Evolutionary conservation across 2,888 invertebrate genomes (phyloP).

Genomic region (Chymomyza amoena): DNA sequence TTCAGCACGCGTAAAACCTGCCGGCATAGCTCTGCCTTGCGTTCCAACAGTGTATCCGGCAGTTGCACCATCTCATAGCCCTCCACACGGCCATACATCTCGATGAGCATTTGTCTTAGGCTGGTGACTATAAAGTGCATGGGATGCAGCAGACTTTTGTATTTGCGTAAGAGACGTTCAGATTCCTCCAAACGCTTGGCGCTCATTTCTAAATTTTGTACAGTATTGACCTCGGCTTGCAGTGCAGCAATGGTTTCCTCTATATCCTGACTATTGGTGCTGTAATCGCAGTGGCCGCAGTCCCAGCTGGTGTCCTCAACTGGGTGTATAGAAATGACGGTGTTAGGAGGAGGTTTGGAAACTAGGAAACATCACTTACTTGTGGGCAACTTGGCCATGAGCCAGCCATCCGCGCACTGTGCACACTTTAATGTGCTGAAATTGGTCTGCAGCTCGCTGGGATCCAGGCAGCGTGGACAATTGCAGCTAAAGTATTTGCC

Average conservation of each 20-base stretch:
- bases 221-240: slow-evolving; percentile 84
- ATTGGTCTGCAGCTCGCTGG: slow-evolving; percentile 88
- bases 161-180: slow-evolving; percentile 83
- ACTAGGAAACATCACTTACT: slow-evolving; percentile 78
- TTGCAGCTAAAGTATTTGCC: slow-evolving; percentile 90
- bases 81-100: slow-evolving; percentile 88
- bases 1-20: slow-evolving; percentile 85
- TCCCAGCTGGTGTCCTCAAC: slow-evolving; percentile 72
- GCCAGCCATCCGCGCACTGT: slow-evolving; percentile 86
- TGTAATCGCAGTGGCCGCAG: slow-evolving; percentile 82
- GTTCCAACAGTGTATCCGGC: slow-evolving; percentile 85
- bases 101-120: slow-evolving; percentile 85
- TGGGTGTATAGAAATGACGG: slow-evolving; percentile 17
- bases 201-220: slow-evolving; percentile 82
- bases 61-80: slow-evolving; percentile 86
- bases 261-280: slow-evolving; percentile 82
- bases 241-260: slow-evolving; percentile 83
- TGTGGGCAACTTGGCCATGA: slow-evolving; percentile 83
- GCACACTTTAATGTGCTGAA: slow-evolving; percentile 88
- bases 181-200: slow-evolving; percentile 83
- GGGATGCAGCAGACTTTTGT: slow-evolving; percentile 87
- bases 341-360: neutral
- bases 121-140: slow-evolving; percentile 85
- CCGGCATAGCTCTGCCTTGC: slow-evolving; percentile 87
- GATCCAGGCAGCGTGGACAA: slow-evolving; percentile 87